Conservation (phyloP, 2,113 vertebrate species). For the Syngnathus floridae region DNA sequence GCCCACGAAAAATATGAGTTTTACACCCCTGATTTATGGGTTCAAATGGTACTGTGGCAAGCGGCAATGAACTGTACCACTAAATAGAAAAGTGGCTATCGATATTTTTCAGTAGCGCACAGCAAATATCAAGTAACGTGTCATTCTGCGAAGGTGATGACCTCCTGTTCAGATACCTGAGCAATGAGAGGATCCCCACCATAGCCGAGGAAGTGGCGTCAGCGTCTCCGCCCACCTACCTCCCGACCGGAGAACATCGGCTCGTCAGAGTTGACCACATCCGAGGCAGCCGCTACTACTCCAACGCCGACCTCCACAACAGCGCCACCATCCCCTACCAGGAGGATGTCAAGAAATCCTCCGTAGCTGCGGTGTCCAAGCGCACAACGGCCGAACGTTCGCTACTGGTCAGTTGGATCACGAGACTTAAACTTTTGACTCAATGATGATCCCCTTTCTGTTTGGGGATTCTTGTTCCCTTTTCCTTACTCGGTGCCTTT, state of each 20-base stretch:
- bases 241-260: conserved; percentile 71
- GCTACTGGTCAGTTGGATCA: conserved; percentile 87
- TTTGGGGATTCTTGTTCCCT: conserved; percentile 50
- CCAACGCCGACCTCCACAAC: conserved; percentile 83
- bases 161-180: conserved; percentile 85
- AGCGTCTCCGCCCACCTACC: conserved; percentile 59
- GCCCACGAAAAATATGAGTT: too few species aligned
- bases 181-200: conserved; percentile 88
- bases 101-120: background rate
- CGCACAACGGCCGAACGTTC: conserved; percentile 78
- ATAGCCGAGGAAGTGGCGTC: conserved; percentile 78
- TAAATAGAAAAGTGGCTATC: background rate
- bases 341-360: conserved; percentile 78
- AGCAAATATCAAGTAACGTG: background rate
- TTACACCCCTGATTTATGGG: background rate
- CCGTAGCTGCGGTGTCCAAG: conserved; percentile 59
- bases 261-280: conserved; percentile 81
- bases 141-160: conserved; percentile 73
- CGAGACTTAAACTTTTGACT: conserved; percentile 88
- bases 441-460: conserved; percentile 78
- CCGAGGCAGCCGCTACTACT: conserved; percentile 77
- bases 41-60: background rate
- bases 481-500: conserved; percentile 67
- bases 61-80: background rate
- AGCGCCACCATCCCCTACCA: conserved; percentile 88